Base-by-base conservation (phyloP, 2,797 vertebrate species). In the Geotria australis region DNA sequence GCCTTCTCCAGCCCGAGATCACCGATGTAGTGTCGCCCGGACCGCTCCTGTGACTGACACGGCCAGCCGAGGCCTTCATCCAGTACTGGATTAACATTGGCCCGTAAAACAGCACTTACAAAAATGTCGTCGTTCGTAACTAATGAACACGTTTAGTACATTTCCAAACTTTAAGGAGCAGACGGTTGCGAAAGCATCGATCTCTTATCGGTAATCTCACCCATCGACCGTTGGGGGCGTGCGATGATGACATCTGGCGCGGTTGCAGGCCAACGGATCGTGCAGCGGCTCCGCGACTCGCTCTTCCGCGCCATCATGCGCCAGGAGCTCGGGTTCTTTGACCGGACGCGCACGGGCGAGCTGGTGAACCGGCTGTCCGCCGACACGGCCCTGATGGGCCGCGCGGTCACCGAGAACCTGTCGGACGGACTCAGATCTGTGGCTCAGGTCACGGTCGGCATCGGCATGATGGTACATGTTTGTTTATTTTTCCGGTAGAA, bases 301-400 rank as follows among this genome's bases (percentile, higher is more conserved):
- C 62, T 95, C 57, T 96, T 89, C 68, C 79, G 85, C 64, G 85
- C 86, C 12, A 72, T 96, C 62, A 70, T 98, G 68, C 77, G 68
- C 67, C 91, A 98, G 74, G 91, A 98, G 72, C 74, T 83, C 1
- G 83, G 79, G 10, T 98, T 96, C 73, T 95, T 96, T 67, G 91
- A 98, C 70, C 78, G 68, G 71, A 86, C 75, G 13, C 75, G 77
- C 62, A 98, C 89, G 0, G 91, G 91, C 46, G 91, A 98, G 65
- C 71, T 98, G 61, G 81, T 95, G 66, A 98, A 95, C 64, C 83
- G 91, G 48, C 77, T 98, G 57, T 91, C 91, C 1, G 77, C 88
- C 2, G 91, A 98, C 67, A 80, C 85, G 0, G 64, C 76, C 1
- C 68, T 88, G 51, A 71, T 96, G 12, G 91, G 91, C 51, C 71